Evolutionary conservation across 2,888 invertebrate species (phyloP), one percentile per base, ranked within the genome.

Genomic region (Seira sanloemensis): DNA sequence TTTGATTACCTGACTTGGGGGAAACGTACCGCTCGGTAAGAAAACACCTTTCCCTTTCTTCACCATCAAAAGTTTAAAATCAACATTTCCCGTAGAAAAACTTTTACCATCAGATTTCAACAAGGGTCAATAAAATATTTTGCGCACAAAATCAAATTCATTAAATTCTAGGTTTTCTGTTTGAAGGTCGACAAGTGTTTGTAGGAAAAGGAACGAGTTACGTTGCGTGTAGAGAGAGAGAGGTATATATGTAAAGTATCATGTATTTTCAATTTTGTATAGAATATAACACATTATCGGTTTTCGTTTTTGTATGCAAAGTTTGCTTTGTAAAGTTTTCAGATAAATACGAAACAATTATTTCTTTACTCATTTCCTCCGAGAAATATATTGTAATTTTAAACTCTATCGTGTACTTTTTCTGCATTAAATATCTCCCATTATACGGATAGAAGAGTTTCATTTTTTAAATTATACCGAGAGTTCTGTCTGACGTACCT

Each of bases 1-100:
- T 83, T 78, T 83, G 83, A 83, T 83, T 83, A 74, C 74, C 74
- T 83, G 83, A 83, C 83, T 83, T 73, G 83, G 77, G 83, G n/a
- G n/a, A 50, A 83, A 71, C 77, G 77, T 67, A 72, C 77, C 46
- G 71, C 71, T 69, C 54, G 37, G 37, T 37, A n/a, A n/a, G n/a
- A n/a, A n/a, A n/a, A n/a, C 58, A 54, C 54, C 66, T 67, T 27
- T 12, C 18, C 50, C 76, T 21, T 50, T 25, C 54, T 37, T 37
- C 46, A 37, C 12, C n/a, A n/a, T n/a, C n/a, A n/a, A n/a, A n/a
- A n/a, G n/a, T n/a, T n/a, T n/a, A n/a, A n/a, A 37, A 7, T 37
- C 37, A 50, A 50, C 50, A n/a, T 50, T 37, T 37, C 37, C 50
- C n/a, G n/a, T n/a, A 37, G 37, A 37, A 50, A 50, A 50, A 50